Percentiles rank a stretch among this genome's conserved stretches.
These are phyloP conservation scores for Alligator sinensis DNA, from an alignment of 2,113 vertebrate genomes.

Conservation along the genomic window DNA sequence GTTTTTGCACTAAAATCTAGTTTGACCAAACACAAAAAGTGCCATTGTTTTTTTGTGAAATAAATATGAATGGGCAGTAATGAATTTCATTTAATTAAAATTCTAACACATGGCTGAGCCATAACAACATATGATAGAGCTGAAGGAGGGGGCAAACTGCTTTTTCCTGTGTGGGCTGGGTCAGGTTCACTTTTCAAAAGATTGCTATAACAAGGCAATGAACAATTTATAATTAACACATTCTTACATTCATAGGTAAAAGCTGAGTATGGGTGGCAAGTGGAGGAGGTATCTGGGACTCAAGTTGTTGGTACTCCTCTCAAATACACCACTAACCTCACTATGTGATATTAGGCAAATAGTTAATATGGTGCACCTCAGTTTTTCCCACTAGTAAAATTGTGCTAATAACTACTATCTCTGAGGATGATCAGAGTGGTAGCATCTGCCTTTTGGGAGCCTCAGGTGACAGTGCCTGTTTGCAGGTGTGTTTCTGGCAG, in stretches of 20 bases:
- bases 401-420: not conserved
- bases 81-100: not conserved
- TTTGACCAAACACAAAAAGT: not conserved
- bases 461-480: not conserved
- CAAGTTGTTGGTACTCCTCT: not conserved
- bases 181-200: not conserved
- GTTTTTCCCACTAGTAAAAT: not conserved
- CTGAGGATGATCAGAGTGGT: not conserved
- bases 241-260: not conserved
- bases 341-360: not conserved
- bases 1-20: not conserved
- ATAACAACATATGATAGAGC: too few species aligned
- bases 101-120: not conserved
- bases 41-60: not conserved
- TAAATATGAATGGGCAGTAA: not conserved
- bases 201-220: not conserved
- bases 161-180: not conserved
- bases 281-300: not conserved
- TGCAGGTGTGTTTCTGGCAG: not conserved
- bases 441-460: not conserved
- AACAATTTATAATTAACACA: not conserved
- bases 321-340: not conserved
- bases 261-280: not conserved
- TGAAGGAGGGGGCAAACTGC: not conserved
- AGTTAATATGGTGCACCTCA: not conserved